Base-by-base conservation (phyloP, 2,797 vertebrate genomes). In the Cyclopterus lumpus region DNA sequence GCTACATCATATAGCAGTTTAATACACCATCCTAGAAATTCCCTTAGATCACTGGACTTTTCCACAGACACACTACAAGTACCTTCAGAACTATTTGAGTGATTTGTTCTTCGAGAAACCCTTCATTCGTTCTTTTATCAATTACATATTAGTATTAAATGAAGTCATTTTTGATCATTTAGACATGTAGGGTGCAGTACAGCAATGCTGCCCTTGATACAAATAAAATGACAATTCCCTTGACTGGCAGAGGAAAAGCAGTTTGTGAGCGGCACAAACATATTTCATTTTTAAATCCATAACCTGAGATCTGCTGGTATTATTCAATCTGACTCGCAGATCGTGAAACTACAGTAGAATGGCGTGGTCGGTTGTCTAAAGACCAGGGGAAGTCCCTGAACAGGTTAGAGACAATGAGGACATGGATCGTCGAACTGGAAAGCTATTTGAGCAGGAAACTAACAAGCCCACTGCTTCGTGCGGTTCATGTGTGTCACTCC, bases 361-460 rank as follows among this genome's bases (percentile, higher is more conserved):
- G n/a, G 1, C n/a, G 16, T 73, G 18, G 49, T 22, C 16, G 34
- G 9, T 14, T 30, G 4, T 6, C 1, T 42, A 30, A 54, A 72
- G 34, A 26, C 34, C 6, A 0, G 14, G 71, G 34, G 63, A 82
- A 77, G 42, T 75, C 78, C 77, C 73, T 32, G 48, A 79, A 60
- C 66, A 72, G 66, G 65, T 62, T 46, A 22, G 32, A 71, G 55
- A 54, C 20, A 32, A 8, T 24, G 14, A 24, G 30, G 22, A n/a
- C 30, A 34, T 1, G 18, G n/a, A 51, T 64, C 49, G 42, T 57
- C 36, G 55, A 54, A 58, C 2, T 2, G 1, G 1, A 18, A 1
- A 15, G 0, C 1, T 32, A 14, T 66, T 40, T 38, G 38, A 60
- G 30, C 63, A 49, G 32, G 28, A 76, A 71, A 62, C 32, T 75